Evolutionary conservation across 2,113 vertebrate species (phyloP).

Genomic region (Nerophis ophidion): DNA sequence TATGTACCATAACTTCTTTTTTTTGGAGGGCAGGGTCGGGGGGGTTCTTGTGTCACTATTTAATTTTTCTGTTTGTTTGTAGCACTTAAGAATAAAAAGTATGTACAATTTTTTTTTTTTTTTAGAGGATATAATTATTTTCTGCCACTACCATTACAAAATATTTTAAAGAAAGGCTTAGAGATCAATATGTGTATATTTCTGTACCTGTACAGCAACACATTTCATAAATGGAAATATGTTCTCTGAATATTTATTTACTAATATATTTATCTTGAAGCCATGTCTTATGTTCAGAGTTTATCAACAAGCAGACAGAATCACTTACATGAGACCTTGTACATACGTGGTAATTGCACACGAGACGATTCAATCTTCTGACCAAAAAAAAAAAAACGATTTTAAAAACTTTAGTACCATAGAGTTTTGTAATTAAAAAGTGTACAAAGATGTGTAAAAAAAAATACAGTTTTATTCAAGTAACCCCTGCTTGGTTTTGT

Average conservation of each 20-base stretch:
- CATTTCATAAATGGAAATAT: constrained; percentile 99
- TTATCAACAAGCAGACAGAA: constrained; percentile 82
- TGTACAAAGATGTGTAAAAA: constrained; percentile 95
- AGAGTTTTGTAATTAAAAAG: constrained; percentile 96
- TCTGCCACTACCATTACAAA: constrained; percentile 88
- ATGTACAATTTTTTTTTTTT: constrained; percentile 77
- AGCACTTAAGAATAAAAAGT: constrained; percentile 92
- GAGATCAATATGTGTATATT: constrained; percentile 90
- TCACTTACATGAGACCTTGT: constrained; percentile 95
- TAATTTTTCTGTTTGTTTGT: constrained; percentile 83
- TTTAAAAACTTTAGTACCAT: constrained; percentile 89
- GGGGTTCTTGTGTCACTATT: constrained; percentile 83
- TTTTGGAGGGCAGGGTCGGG: constrained; percentile 57
- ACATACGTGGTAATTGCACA: constrained; percentile 98
- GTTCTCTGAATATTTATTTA: constrained; percentile 99
- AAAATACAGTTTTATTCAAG: constrained; percentile 98
- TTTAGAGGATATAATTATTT: constrained; percentile 92
- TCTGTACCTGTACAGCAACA: constrained; percentile 97
- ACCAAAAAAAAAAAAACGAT: constrained; percentile 97
- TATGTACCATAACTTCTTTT: constrained; percentile 54
- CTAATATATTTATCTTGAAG: constrained; percentile 99
- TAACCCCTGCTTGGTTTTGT: constrained; percentile 34
- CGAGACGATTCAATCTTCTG: constrained; percentile 89
- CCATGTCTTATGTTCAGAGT: constrained; percentile 98
- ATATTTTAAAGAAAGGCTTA: constrained; percentile 82